Evolutionary conservation across 92 coral and sea anemone genomes (phyloP).

Genomic region (Porites evermanni): DNA sequence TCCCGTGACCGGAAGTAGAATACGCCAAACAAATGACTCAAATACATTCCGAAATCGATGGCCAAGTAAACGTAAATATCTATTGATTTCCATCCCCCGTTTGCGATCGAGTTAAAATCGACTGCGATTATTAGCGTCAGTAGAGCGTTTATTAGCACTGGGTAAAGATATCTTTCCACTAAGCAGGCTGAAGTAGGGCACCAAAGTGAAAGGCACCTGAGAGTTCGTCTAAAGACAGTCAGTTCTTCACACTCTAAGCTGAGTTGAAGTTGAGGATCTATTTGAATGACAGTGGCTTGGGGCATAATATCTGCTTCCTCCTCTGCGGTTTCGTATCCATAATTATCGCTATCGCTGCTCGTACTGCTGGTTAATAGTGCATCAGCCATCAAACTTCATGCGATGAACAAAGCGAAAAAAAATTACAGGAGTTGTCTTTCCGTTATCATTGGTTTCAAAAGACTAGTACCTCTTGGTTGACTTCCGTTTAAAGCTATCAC

Average conservation of each 20-base stretch:
- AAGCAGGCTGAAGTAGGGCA: slow-evolving; percentile 52
- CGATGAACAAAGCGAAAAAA: no score
- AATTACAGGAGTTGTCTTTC: no score
- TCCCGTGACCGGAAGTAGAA: slow-evolving; percentile 69
- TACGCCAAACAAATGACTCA: slow-evolving; percentile 62
- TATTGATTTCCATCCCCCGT: slow-evolving; percentile 49
- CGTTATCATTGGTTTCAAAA: no score
- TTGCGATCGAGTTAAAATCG: slow-evolving; percentile 23
- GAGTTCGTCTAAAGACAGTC: slow-evolving; percentile 42
- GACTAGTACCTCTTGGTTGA: no score
- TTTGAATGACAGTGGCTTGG: neutral
- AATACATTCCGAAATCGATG: slow-evolving; percentile 62
- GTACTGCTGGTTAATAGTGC: neutral
- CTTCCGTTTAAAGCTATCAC: no score
- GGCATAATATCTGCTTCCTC: neutral
- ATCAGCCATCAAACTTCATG: no score
- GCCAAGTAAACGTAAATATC: slow-evolving; percentile 56
- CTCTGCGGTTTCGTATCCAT: neutral
- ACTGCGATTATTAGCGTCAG: neutral
- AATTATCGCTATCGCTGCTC: neutral
- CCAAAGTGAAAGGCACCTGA: slow-evolving; percentile 68
- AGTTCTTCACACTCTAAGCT: slow-evolving; percentile 38
- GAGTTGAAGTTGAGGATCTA: slow-evolving; percentile 7
- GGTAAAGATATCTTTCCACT: slow-evolving; percentile 45
- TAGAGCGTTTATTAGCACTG: slow-evolving; percentile 54